Evolutionary conservation across 1,140 invertebrate species (phyloP).

Genomic region (Mamestra configurata): DNA sequence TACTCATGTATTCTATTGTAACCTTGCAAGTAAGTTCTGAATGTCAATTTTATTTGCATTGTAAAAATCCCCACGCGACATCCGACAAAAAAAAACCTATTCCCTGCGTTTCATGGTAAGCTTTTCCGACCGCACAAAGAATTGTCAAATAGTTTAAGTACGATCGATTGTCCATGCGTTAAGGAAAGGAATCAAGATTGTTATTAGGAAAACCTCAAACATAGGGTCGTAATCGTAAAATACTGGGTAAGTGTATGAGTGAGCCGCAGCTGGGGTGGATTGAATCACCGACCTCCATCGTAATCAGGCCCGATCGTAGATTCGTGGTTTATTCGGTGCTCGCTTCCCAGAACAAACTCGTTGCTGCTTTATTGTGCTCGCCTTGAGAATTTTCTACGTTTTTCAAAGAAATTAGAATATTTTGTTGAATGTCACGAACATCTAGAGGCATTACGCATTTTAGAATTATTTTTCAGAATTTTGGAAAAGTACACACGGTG

Average conservation of each 20-base stretch:
- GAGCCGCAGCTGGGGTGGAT: constrained; percentile 44
- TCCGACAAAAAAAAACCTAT: background rate
- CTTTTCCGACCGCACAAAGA: background rate
- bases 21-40: too few species aligned
- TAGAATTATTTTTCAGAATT: constrained; percentile 21
- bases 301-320: constrained; percentile 45
- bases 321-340: constrained; percentile 27
- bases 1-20: background rate
- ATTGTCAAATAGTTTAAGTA: background rate
- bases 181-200: constrained; percentile 7
- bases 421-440: constrained; percentile 23
- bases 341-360: constrained; percentile 30
- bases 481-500: background rate
- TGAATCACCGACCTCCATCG: constrained; percentile 67
- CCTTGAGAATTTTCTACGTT: constrained; percentile 43
- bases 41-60: background rate
- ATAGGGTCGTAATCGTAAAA: constrained; percentile 20
- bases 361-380: constrained; percentile 24
- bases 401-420: constrained; percentile 38
- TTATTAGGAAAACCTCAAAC: constrained; percentile 24
- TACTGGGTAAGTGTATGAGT: constrained; percentile 22
- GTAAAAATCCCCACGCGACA: background rate
- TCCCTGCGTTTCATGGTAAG: background rate
- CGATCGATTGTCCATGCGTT: background rate
- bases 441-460: constrained; percentile 9